Evolutionary conservation across 2,888 invertebrate species (phyloP), one percentile per base, ranked within the genome.

Genomic region (Plebejus melissa): DNA sequence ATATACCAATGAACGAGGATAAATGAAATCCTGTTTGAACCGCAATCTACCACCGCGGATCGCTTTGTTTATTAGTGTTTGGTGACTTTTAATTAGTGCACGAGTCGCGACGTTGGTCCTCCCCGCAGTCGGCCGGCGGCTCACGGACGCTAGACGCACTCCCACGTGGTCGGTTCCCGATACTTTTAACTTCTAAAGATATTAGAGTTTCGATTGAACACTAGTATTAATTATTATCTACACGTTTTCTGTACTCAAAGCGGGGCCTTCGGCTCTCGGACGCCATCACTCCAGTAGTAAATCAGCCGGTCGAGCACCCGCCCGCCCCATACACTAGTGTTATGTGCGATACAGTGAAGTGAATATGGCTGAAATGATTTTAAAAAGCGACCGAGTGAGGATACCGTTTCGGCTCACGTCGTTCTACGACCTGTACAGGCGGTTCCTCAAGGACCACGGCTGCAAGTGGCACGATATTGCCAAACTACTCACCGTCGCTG

Each of bases 21-120:
- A 84, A 87, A 93, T 92, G 89, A 84, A 87, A 93, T 92, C 93
- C 91, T 90, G 93, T 93, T 93, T 81, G 75, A 93, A 92, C 91
- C 88, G 87, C 90, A 88, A 89, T 82, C 82, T 83, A 86, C 85
- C 81, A 84, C 84, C 84, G 86, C 82, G 85, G 85, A 87, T 87
- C 83, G 85, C 85, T 86, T 83, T 85, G 82, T 86, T 84, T 85
- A 87, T 87, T 87, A 84, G 84, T 81, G 81, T 79, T 83, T 80
- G 84, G 81, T 85, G 85, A 87, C 86, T 87, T 89, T 82, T 90
- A 90, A 92, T 92, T 90, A 86, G 87, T 85, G 79, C 82, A 85
- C 82, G 81, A 81, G 85, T 79, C 82, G 85, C 82, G 81, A 80
- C 85, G 82, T 80, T 82, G 82, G 80, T 80, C 79, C 80, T 83